Evolutionary conservation across 2,888 invertebrate species (phyloP), one percentile per base, ranked within the genome.

Genomic region (Pheosia gnoma): DNA sequence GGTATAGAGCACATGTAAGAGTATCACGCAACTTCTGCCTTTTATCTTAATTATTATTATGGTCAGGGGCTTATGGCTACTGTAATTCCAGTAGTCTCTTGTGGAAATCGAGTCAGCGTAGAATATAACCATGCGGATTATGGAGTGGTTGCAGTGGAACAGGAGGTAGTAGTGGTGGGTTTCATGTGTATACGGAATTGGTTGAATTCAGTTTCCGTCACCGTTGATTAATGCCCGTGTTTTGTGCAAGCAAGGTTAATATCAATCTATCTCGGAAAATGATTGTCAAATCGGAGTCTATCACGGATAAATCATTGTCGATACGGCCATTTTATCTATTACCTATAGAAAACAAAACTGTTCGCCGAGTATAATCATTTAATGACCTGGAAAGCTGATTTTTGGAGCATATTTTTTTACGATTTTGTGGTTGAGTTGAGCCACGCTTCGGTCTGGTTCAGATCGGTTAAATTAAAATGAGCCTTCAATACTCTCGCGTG

Each of bases 141-240:
- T 39, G 5, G 39, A 39, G 7, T 39, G 7, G 39, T 9, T 45
- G 8, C 62, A 59, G 70, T 71, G 59, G 63, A 10, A 70, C n/a
- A 5, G 0, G 25, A 54, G 13, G 55, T 53, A 13, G 59, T 56
- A 55, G 57, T 58, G 47, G 60, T 63, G 61, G 63, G 55, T 60
- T 59, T 51, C 59, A 68, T 60, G 64, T 74, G 66, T 71, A 74
- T 74, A 74, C 71, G 68, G 71, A 71, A 73, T 73, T 74, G 71
- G 61, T 62, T 67, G 62, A 71, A 67, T 74, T 61, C 65, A 52
- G 56, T 51, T 47, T 43, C 60, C 53, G 59, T 67, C 58, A 58
- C 49, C 47, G 13, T 61, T 71, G 68, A 68, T 65, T 67, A 65
- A 71, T 65, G 60, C 10, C 36, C 11, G 60, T 59, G 65, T 45